These are phyloP conservation scores for Danio aesculapii DNA, from an alignment of 2,797 vertebrate species.

Conservation along the genomic window DNA sequence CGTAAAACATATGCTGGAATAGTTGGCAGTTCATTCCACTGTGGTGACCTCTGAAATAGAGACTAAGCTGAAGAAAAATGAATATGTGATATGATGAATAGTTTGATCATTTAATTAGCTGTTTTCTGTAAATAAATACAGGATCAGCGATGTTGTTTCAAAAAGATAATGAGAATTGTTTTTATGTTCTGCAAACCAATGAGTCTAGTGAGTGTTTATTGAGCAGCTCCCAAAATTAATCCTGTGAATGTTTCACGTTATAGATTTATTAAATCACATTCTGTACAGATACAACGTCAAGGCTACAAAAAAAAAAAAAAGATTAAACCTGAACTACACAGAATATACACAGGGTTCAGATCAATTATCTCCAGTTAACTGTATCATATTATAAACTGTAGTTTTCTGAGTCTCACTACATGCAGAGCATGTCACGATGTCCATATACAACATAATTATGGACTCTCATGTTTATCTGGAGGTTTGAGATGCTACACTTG, in stretches of 20 bases:
- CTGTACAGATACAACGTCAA: not conserved
- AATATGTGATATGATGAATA: not conserved
- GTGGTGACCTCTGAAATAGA: too few relatives aligned
- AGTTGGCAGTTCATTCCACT: too few relatives aligned
- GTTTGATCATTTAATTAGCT: not conserved
- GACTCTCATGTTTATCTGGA: not conserved
- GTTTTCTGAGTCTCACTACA: constrained; percentile 1
- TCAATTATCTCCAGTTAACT: not conserved
- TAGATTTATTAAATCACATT: not conserved
- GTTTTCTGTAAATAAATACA: not conserved
- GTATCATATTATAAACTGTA: not conserved
- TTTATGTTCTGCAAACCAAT: not conserved
- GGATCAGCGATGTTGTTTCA: not conserved
- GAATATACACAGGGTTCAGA: not conserved
- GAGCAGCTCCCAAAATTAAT: not conserved
- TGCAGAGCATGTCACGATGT: not conserved
- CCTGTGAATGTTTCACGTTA: not conserved
- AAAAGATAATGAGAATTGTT: too few relatives aligned
- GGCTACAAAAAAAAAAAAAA: not conserved
- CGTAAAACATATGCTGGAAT: too few relatives aligned
- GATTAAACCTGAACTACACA: constrained; percentile 2
- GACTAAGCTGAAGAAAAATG: too few relatives aligned
- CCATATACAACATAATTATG: not conserved
- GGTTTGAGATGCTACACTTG: not conserved
- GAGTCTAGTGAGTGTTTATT: not conserved